phyloP scores from a whole-genome alignment of 2,888 invertebrate genomes.

The Agrochola litura region DNA sequence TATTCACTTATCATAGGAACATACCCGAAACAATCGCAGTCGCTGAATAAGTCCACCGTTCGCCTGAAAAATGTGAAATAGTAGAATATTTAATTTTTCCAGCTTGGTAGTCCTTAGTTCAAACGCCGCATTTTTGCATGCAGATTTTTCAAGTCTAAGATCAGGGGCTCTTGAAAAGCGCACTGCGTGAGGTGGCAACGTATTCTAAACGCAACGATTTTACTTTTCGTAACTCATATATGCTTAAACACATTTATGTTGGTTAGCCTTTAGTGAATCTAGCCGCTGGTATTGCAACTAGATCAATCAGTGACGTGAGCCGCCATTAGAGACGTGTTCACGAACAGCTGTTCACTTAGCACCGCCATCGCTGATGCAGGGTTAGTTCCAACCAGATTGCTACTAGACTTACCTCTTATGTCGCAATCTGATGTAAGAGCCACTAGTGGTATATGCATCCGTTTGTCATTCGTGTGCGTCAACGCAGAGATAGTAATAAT shows the following conservation, averaged over 20 bases:
- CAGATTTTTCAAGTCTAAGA: not conserved
- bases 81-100: not conserved
- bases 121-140: not conserved
- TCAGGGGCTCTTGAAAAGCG: not conserved
- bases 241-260: constrained; percentile 10
- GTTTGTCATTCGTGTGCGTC: constrained; percentile 11
- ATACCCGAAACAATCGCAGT: not conserved
- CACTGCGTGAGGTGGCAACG: not conserved
- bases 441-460: constrained; percentile 16
- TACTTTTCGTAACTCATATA: no score
- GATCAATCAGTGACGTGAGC: constrained; percentile 30
- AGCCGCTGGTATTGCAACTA: constrained; percentile 33
- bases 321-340: constrained; percentile 5
- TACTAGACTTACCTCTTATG: not conserved
- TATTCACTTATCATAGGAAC: no score
- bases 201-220: not conserved
- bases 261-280: constrained; percentile 6
- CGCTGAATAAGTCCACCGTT: not conserved
- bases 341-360: constrained; percentile 35
- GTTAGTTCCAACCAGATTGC: not conserved
- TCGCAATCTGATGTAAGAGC: constrained; percentile 23
- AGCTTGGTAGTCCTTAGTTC: not conserved
- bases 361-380: constrained; percentile 21
- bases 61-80: not conserved
- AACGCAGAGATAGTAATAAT: constrained; percentile 7